phyloP scores from a whole-genome alignment of 2,888 invertebrate species.

The Scaeva pyrastri region DNA sequence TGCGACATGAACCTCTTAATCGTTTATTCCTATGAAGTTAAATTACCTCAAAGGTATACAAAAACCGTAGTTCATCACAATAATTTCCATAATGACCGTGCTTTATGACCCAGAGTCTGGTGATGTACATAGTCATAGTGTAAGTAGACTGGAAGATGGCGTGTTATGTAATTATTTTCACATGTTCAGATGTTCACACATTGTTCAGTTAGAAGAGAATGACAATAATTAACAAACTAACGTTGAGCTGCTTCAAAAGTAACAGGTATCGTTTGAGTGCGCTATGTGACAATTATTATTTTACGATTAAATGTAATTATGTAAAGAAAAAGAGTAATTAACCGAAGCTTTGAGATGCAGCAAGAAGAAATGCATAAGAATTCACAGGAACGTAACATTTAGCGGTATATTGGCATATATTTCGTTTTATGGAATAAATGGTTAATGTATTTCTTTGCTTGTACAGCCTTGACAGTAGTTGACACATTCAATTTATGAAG shows the following conservation, averaged over 20 bases:
- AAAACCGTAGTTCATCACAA: background rate
- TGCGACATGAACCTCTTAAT: background rate
- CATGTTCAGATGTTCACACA: conserved; percentile 68
- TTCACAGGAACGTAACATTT: background rate
- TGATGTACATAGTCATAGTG: background rate
- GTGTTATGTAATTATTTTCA: conserved; percentile 63
- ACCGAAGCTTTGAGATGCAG: conserved; percentile 24
- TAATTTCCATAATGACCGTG: conserved; percentile 28
- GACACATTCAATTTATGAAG: background rate
- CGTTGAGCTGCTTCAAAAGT: conserved; percentile 38
- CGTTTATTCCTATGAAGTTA: conserved; percentile 13
- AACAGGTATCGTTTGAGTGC: conserved; percentile 69
- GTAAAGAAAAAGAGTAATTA: conserved; percentile 59
- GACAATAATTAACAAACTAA: conserved; percentile 15
- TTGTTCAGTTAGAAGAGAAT: conserved; percentile 66
- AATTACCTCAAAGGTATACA: conserved; percentile 51
- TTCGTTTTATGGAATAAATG: background rate
- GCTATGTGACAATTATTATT: conserved; percentile 66
- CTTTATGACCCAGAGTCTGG: conserved; percentile 50
- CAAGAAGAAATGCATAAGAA: background rate
- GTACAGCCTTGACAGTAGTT: background rate
- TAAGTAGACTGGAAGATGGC: conserved; percentile 6
- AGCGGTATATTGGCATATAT: background rate
- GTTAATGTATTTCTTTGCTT: background rate
- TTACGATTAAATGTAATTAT: conserved; percentile 51